These are phyloP conservation scores for Drosophila tani DNA, from an alignment of 1,140 invertebrate genomes.

Conservation along the genomic window DNA sequence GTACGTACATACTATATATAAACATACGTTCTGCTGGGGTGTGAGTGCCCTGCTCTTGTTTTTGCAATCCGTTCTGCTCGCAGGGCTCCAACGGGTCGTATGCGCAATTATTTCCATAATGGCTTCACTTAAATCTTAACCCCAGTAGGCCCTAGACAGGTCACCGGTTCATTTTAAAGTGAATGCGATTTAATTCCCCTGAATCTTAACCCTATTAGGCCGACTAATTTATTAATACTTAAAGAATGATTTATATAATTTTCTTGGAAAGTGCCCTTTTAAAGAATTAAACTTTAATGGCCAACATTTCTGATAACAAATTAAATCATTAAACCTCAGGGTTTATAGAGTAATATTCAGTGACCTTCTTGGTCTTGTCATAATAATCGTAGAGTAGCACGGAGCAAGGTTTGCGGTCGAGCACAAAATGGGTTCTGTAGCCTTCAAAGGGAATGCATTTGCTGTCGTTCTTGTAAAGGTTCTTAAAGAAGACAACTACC, in stretches of 20 bases:
- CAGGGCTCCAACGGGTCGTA: constrained; percentile 44
- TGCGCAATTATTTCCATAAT: constrained; percentile 44
- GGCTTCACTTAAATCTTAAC: constrained; percentile 47
- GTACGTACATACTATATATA: background rate
- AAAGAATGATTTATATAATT: background rate
- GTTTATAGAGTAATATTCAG: too few relatives aligned
- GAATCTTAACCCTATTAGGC: background rate
- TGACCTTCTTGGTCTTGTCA: too few relatives aligned
- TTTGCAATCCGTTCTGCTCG: constrained; percentile 24
- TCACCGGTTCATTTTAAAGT: background rate
- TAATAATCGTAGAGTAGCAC: too few relatives aligned
- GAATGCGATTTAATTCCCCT: background rate
- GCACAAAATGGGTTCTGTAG: too few relatives aligned
- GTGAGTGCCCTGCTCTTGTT: background rate
- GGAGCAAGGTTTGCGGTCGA: too few relatives aligned
- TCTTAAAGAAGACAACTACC: too few relatives aligned
- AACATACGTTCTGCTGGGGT: background rate
- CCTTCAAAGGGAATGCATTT: too few relatives aligned
- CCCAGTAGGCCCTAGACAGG: constrained; percentile 1
- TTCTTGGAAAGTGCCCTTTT: fast-evolving
- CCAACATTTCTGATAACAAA: too few relatives aligned
- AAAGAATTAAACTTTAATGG: too few relatives aligned
- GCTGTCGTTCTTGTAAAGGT: too few relatives aligned
- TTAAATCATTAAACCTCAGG: too few relatives aligned
- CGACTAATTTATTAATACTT: background rate